Percentiles rank a stretch among this genome's conserved stretches.
Conservation (phyloP, 2,888 invertebrate species). For the Metacarcinus magister region DNA sequence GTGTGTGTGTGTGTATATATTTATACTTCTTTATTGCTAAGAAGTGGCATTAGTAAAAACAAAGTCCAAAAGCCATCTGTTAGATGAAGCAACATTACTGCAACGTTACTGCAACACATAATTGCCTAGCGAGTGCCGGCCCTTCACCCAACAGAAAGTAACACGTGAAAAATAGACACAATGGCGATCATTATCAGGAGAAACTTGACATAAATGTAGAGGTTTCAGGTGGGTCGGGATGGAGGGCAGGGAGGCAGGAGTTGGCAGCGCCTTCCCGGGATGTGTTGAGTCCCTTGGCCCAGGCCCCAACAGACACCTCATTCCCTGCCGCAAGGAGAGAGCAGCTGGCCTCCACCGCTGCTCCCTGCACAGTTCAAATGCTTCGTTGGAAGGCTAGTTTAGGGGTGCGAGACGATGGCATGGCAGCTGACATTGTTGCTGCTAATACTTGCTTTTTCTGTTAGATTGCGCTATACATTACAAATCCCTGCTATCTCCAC, state of each 20-base stretch:
- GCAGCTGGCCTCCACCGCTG: not conserved
- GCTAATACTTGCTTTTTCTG: not conserved
- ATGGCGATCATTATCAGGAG: conserved; percentile 32
- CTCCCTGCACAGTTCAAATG: not conserved
- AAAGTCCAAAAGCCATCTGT: not conserved
- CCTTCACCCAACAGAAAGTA: conserved; percentile 13
- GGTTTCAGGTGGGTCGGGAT: not conserved
- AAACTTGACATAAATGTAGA: conserved; percentile 23
- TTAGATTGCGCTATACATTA: not conserved
- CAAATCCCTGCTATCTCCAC: not conserved
- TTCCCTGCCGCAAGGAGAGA: not conserved
- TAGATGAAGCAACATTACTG: too few relatives aligned
- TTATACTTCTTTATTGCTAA: too few relatives aligned
- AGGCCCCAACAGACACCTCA: not conserved
- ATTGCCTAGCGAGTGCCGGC: not conserved
- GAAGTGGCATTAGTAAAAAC: not conserved
- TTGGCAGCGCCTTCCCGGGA: conserved; percentile 5
- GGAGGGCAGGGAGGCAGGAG: not conserved
- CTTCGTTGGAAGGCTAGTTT: not conserved
- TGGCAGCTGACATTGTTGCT: not conserved
- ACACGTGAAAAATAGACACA: not conserved
- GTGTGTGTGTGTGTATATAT: too few relatives aligned
- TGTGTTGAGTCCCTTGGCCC: not conserved
- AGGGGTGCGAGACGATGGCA: not conserved
- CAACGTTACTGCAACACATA: not conserved